A percentile compares a stretch with the other conserved stretches of the same genome.
These are phyloP conservation scores for Acridotheres tristis DNA, from an alignment of 2,797 vertebrate species.

Conservation along the genomic window DNA sequence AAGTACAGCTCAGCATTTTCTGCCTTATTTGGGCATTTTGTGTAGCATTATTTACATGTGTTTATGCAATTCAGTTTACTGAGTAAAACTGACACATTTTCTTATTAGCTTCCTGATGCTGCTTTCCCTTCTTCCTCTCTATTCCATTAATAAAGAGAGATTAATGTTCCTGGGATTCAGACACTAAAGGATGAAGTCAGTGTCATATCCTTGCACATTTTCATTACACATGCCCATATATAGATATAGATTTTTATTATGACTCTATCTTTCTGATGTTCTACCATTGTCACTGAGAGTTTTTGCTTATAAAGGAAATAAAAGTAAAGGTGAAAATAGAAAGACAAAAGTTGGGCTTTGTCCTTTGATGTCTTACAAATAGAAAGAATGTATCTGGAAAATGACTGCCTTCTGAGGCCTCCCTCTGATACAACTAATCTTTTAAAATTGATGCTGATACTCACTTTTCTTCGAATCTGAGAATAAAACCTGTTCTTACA, in stretches of 20 bases:
- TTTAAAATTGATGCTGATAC: constrained; percentile 31
- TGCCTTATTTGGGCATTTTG: neutral
- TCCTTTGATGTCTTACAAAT: constrained; percentile 11
- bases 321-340: constrained; percentile 20
- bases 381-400: neutral
- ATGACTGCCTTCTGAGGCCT: constrained; percentile 9
- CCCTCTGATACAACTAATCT: constrained; percentile 26
- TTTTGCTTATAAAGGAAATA: neutral
- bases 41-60: neutral
- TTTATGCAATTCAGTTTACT: neutral
- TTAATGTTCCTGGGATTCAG: neutral
- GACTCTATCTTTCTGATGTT: neutral
- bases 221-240: neutral
- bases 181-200: neutral
- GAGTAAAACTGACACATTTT: neutral
- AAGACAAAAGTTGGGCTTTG: neutral
- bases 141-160: neutral
- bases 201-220: neutral
- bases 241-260: neutral
- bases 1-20: neutral
- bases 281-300: neutral
- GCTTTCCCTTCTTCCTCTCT: neutral
- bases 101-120: neutral
- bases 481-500: neutral
- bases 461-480: neutral